Base-by-base conservation (phyloP, 1,140 invertebrate species). In the Drosophila suzukii region DNA sequence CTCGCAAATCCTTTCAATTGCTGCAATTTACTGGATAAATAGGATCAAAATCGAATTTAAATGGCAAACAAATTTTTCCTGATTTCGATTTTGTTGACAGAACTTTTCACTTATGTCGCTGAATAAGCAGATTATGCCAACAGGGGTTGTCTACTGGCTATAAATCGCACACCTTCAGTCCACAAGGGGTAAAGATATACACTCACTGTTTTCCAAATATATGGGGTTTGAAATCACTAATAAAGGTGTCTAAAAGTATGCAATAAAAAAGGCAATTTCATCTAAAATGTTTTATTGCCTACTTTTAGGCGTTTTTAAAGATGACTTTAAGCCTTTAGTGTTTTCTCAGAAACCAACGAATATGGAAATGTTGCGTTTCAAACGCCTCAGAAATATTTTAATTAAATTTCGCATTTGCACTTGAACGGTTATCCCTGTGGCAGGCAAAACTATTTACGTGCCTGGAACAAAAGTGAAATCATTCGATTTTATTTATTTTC, bases 1-100 rank as follows among this genome's bases (percentile, higher is more conserved):
- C 56, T 44, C 59, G 79, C 57, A 90, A 91, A 91, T 90, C 88
- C 88, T 91, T 91, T 91, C 88, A 91, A 91, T 91, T 88, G 88
- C 88, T 76, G 78, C 88, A 91, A 90, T 91, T 91, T 91, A 70
- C 80, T 81, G 88, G 88, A 91, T 91, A 91, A 91, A 91, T 89
- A 88, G 88, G 88, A 91, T 91, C 83, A 91, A 91, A 91, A 91
- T 91, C 88, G 83, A 91, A 91, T 91, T 91, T 91, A 91, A 91
- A 91, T 66, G 83, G 88, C 78, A 91, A 91, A 91, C 88, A 91
- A 90, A 91, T 91, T 91, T 84, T 86, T 70, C 75, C 55, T 77
- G 84, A 88, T 83, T 86, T 88, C 84, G 79, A 90, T 80, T 90
- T 81, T 90, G 82, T 90, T 90, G 86, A 90, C 86, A 91, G 79